A percentile compares a stretch with the other conserved stretches of the same genome.
Evolutionary conservation across 2,888 invertebrate genomes (phyloP).

Genomic region (Sepiola atlantica): DNA sequence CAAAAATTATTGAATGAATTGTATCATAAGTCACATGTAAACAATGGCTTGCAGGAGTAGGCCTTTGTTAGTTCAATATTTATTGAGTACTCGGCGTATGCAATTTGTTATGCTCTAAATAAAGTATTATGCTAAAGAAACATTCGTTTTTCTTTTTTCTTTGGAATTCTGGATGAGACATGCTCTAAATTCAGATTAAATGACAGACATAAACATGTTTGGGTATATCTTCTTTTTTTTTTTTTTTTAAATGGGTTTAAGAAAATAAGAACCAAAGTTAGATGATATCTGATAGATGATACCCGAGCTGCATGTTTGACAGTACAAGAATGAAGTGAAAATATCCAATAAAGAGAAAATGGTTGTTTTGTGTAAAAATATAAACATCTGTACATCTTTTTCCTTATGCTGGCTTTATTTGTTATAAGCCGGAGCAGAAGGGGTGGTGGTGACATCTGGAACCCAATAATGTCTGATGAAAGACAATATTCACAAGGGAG

Average conservation of each 20-base stretch:
- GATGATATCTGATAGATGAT: background rate
- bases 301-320: background rate
- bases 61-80: background rate
- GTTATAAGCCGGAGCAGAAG: background rate
- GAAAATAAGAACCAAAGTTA: background rate
- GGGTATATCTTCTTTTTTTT: no score
- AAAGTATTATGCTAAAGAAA: background rate
- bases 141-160: background rate
- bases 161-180: background rate
- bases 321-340: background rate
- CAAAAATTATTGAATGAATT: background rate
- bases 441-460: background rate
- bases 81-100: background rate
- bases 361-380: background rate
- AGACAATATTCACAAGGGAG: background rate
- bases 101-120: background rate
- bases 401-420: background rate
- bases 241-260: background rate
- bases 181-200: background rate
- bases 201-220: background rate
- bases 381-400: background rate
- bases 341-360: background rate
- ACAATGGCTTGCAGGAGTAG: background rate
- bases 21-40: background rate
- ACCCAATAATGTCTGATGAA: background rate